Percentiles rank a stretch among this genome's conserved stretches.
These are phyloP conservation scores for Sebastolobus alascanus DNA, from an alignment of 2,797 vertebrate genomes.

Conservation along the genomic window DNA sequence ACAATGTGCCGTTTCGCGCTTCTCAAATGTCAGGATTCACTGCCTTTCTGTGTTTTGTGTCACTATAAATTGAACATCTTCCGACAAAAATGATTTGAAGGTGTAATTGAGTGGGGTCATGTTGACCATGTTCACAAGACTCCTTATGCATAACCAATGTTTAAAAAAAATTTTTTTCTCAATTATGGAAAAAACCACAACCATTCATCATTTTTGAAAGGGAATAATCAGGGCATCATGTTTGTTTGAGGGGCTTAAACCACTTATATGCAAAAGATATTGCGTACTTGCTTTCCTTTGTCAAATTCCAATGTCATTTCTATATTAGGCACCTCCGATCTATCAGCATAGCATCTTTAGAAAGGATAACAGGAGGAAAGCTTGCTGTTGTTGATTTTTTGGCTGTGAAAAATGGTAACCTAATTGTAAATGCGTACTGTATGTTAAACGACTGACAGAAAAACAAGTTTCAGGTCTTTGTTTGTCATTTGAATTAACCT, in stretches of 20 bases:
- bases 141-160: not conserved
- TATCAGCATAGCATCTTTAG: not conserved
- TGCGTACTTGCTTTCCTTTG: not conserved
- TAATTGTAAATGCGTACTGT: not conserved
- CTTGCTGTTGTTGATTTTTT: not conserved
- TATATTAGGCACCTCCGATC: not conserved
- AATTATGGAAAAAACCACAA: not conserved
- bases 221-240: not conserved
- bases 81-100: not conserved
- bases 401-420: not conserved
- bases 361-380: not conserved
- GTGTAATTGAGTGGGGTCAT: not conserved
- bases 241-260: not conserved
- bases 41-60: constrained; percentile 1
- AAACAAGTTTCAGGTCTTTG: not conserved
- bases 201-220: not conserved
- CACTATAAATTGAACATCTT: not conserved
- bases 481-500: not conserved
- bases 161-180: not conserved
- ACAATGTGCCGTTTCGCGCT: not conserved
- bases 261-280: not conserved
- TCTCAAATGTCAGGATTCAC: not conserved
- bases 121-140: not conserved
- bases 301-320: not conserved
- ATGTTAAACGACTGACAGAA: not conserved